Evolutionary conservation across 2,888 invertebrate genomes (phyloP), one percentile per base, ranked within the genome.

Genomic region (Unio delphinus): DNA sequence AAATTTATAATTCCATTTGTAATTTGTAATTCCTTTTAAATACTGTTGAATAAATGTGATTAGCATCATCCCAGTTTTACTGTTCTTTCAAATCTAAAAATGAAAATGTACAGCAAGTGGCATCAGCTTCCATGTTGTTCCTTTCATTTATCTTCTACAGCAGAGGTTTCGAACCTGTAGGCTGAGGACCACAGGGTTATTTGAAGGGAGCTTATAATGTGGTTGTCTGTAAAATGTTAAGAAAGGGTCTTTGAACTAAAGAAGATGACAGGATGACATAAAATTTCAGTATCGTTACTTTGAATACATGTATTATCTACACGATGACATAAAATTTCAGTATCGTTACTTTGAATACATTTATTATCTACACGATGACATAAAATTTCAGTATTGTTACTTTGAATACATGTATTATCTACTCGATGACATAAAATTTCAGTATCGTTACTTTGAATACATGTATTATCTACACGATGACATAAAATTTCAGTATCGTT

Each of bases 391-490:
- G 6, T 58, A 11, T 58, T n/a, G 58, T 58, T 26, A 58, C 20
- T 28, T 23, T 23, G 7, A 61, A n/a, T 61, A 28, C 30, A 61
- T 61, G 60, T 65, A 72, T 65, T 65, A 54, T 61, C 93, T 93
- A 67, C 94, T 95, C 80, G 92, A 93, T 0, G 91, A 93, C 67
- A 92, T 97, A 6, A 91, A 93, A 23, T 23, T 30, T 30, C 30
- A 30, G 6, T 58, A 11, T 58, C 7, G 58, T 58, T 26, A 58
- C 20, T 28, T 23, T 23, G 7, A 61, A n/a, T 61, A 28, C 30
- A 61, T 61, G 60, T 65, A 72, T 65, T 65, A 54, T 61, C 93
- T 93, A 67, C 94, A 96, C 80, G 92, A 93, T 0, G 91, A 93
- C 67, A 92, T 97, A 6, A 91, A 93, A 23, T 23, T 30, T 30